phyloP scores from a whole-genome alignment of 2,113 vertebrate genomes.

The Gambusia affinis region DNA sequence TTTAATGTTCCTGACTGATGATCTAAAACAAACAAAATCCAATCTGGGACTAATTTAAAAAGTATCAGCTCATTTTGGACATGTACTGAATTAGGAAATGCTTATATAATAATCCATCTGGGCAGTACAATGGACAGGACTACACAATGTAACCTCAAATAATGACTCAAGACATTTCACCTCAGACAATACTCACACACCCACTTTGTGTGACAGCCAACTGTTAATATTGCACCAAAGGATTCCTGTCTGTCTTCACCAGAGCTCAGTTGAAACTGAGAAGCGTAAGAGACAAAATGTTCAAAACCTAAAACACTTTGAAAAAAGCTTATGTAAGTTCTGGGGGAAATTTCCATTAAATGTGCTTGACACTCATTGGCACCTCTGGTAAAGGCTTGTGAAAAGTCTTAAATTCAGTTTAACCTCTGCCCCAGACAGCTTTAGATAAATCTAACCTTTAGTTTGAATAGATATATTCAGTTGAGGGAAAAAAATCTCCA shows the following conservation, averaged over 20 bases:
- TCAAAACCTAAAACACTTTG: neutral
- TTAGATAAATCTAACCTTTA: too few species aligned
- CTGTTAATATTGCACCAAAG: constrained; percentile 56
- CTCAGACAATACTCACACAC: constrained; percentile 21
- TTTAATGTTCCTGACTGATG: neutral
- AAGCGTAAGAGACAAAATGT: constrained; percentile 33
- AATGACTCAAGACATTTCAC: constrained; percentile 36
- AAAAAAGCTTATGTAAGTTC: too few species aligned
- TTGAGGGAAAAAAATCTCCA: too few species aligned
- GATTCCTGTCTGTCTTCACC: constrained; percentile 32
- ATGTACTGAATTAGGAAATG: constrained; percentile 9
- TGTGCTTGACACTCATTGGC: too few species aligned
- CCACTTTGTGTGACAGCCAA: constrained; percentile 54
- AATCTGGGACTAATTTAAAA: constrained; percentile 4
- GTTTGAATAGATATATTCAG: too few species aligned
- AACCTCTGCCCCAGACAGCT: too few species aligned
- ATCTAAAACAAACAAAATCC: constrained; percentile 25
- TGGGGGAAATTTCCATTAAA: too few species aligned
- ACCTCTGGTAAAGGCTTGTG: too few species aligned
- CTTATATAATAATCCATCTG: constrained; percentile 1
- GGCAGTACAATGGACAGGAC: constrained; percentile 3
- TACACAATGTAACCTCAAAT: constrained; percentile 32
- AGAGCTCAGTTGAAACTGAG: constrained; percentile 49
- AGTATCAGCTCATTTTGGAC: neutral
- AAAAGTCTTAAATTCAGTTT: too few species aligned